Percentiles rank a stretch among this genome's conserved stretches.
phyloP scores from a whole-genome alignment of 2,888 invertebrate genomes.

The Microdon myrmicae region DNA sequence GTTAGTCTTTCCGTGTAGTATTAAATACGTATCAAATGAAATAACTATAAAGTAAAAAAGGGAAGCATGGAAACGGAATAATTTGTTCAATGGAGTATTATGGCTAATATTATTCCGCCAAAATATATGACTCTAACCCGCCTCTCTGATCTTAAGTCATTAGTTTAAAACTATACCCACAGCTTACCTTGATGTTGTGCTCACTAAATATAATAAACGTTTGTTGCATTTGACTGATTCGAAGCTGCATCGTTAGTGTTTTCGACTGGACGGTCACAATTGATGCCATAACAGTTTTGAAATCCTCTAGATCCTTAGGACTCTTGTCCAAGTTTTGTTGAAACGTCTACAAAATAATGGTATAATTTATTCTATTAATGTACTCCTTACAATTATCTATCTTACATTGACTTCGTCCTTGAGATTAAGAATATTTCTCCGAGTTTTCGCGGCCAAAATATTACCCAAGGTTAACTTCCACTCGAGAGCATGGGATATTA shows the following conservation, averaged over 20 bases:
- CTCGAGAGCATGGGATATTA: conserved; percentile 78
- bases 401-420: conserved; percentile 77
- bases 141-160: too few relatives aligned
- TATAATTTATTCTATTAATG: background rate
- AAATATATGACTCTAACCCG: too few relatives aligned
- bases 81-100: too few relatives aligned
- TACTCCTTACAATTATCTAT: conserved; percentile 33
- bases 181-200: conserved; percentile 76
- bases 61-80: too few relatives aligned
- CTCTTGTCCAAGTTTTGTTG: conserved; percentile 77
- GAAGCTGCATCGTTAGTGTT: conserved; percentile 81
- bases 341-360: conserved; percentile 63
- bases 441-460: conserved; percentile 75
- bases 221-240: conserved; percentile 80
- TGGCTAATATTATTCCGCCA: too few relatives aligned
- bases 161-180: too few relatives aligned
- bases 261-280: conserved; percentile 79
- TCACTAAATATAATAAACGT: conserved; percentile 79
- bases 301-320: conserved; percentile 81
- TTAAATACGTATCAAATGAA: too few relatives aligned
- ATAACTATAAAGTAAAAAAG: too few relatives aligned
- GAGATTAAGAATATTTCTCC: conserved; percentile 75
- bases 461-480: conserved; percentile 83
- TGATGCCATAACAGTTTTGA: conserved; percentile 86
- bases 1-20: too few relatives aligned